phyloP scores from a whole-genome alignment of 2,888 invertebrate species.

The Metacarcinus magister region DNA sequence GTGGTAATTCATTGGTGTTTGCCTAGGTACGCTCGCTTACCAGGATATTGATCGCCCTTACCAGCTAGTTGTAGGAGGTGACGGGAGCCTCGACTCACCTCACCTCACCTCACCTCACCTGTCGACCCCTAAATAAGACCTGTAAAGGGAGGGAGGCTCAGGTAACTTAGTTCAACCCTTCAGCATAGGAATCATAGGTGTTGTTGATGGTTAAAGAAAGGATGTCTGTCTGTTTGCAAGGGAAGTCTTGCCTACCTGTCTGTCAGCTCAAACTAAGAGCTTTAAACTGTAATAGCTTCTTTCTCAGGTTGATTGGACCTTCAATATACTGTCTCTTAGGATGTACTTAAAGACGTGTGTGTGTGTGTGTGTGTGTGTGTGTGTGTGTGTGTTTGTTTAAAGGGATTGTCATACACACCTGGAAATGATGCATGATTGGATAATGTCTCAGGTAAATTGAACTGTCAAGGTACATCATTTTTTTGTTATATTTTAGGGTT shows the following conservation, averaged over 20 bases:
- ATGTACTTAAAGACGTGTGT: neutral
- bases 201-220: neutral
- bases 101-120: neutral
- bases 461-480: too few species aligned
- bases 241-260: neutral
- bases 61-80: neutral
- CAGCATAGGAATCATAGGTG: neutral
- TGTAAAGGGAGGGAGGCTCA: neutral
- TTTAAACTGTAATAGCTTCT: neutral
- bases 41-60: constrained; percentile 29
- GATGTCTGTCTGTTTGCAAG: neutral
- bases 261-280: neutral
- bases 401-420: too few species aligned
- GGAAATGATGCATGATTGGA: too few species aligned
- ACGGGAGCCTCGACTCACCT: neutral
- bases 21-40: neutral
- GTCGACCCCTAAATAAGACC: neutral
- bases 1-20: neutral
- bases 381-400: neutral
- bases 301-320: neutral
- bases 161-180: neutral
- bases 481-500: too few species aligned
- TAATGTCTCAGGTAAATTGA: too few species aligned
- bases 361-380: too few species aligned
- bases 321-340: neutral